phyloP scores from a whole-genome alignment of 2,888 invertebrate species.

The Osmoderma eremita region DNA sequence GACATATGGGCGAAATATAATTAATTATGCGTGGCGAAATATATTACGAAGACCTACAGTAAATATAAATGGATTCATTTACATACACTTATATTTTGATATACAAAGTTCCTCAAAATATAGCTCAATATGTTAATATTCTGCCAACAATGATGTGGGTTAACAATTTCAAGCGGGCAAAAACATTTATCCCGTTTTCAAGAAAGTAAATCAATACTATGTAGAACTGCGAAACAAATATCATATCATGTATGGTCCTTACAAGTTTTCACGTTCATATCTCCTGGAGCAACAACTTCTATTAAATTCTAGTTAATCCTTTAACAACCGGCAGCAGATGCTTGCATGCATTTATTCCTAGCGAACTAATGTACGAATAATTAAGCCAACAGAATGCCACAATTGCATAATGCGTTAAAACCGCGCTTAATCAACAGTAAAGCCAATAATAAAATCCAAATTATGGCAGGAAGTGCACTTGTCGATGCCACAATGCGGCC shows the following conservation, averaged over 20 bases:
- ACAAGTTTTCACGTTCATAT: no score
- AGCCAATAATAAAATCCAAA: slow-evolving; percentile 14
- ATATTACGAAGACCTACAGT: neutral
- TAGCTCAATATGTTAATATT: no score
- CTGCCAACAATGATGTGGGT: no score
- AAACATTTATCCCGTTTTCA: no score
- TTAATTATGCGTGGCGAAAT: slow-evolving; percentile 14
- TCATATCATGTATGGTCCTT: no score
- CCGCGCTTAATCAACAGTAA: neutral
- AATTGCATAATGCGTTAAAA: neutral
- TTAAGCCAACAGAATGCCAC: neutral
- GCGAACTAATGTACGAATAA: neutral
- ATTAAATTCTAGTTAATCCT: no score
- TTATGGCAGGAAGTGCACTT: neutral
- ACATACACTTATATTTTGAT: neutral
- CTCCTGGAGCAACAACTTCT: no score
- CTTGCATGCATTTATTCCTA: neutral
- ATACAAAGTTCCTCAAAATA: no score
- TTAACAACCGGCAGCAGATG: neutral
- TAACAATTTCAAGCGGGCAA: no score
- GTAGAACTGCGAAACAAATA: no score
- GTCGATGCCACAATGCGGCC: neutral
- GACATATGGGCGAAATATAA: slow-evolving; percentile 9
- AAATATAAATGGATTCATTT: neutral
- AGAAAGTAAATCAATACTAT: no score